A percentile compares a stretch with the other conserved stretches of the same genome.
phyloP scores from a whole-genome alignment of 2,888 invertebrate genomes.

The Syrphus vitripennis region DNA sequence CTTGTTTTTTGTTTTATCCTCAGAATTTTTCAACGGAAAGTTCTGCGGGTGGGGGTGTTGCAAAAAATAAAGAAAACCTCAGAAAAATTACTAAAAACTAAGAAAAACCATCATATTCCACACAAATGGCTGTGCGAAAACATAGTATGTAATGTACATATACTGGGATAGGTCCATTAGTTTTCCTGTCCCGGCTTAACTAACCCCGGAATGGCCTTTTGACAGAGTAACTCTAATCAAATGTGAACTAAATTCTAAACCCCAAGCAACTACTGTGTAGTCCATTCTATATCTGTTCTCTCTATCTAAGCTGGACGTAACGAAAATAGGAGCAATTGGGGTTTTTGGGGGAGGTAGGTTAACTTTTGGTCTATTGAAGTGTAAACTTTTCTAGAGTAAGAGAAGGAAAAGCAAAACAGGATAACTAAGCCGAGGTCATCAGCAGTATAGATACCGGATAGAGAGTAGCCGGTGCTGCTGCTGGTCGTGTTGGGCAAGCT shows the following conservation, averaged over 20 bases:
- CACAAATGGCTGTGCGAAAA: neutral
- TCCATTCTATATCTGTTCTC: neutral
- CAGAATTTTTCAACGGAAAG: slow-evolving; percentile 50
- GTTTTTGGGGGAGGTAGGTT: neutral
- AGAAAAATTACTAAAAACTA: slow-evolving; percentile 54
- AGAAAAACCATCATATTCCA: slow-evolving; percentile 11
- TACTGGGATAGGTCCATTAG: slow-evolving; percentile 47
- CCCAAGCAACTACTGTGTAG: slow-evolving; percentile 33
- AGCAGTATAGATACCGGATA: slow-evolving; percentile 17
- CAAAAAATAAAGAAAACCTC: slow-evolving; percentile 19
- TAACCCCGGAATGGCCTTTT: slow-evolving; percentile 57
- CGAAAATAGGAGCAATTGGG: neutral
- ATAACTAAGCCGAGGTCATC: slow-evolving; percentile 66
- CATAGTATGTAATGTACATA: neutral
- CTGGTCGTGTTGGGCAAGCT: neutral
- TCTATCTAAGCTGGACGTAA: neutral
- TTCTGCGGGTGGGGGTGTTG: slow-evolving; percentile 39
- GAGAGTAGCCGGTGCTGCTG: slow-evolving; percentile 28
- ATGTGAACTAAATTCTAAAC: slow-evolving; percentile 47
- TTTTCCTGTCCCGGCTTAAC: slow-evolving; percentile 62
- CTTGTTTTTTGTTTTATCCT: neutral
- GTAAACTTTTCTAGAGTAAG: slow-evolving; percentile 41
- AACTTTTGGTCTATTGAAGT: slow-evolving; percentile 64
- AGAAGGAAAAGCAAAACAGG: slow-evolving; percentile 48
- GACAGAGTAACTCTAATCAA: slow-evolving; percentile 65